Base-by-base conservation (phyloP, 2,797 vertebrate genomes). In the Eutrigla gurnardus region DNA sequence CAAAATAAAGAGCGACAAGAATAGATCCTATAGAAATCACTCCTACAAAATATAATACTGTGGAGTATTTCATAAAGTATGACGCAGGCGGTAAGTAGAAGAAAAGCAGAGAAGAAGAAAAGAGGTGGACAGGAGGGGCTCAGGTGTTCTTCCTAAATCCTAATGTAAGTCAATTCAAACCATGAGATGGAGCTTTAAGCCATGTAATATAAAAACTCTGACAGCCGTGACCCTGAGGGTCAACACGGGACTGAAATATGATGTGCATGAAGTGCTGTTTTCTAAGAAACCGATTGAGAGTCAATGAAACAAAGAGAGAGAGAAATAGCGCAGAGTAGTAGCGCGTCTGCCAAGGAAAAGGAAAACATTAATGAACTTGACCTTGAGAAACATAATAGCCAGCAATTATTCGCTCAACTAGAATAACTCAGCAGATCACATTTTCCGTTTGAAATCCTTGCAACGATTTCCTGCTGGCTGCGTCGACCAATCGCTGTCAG, bases 301-400 rank as follows among this genome's bases (percentile, higher is more conserved):
- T 11, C 14, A 2, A 39, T 2, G 36, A 40, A 33, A 12, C 33
- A 32, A 50, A 53, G 25, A 52, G n/a, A 12, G 14, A 61, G 10
- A 57, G 35, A 42, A 18, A 42, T 32, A 14, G 15, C 6, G 17
- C 18, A 2, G 32, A 14, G 25, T 17, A 53, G 36, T 33, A 74
- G 25, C 35, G n/a, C 36, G 52, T 8, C 53, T 46, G 65, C 69
- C 53, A 53, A 76, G 64, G 42, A 45, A 59, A 57, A 72, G 63
- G 58, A 61, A 67, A 63, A 69, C 62, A 69, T 73, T 72, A 62
- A 76, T 73, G 81, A 89, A 82, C 40, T 2, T 12, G 10, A 45
- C 69, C 68, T 46, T 67, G 50, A 81, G 70, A 81, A 77, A 82
- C 15, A 72, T 36, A 87, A 82, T 71, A 85, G 85, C 67, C 73